Evolutionary conservation across 2,888 invertebrate species (phyloP).

Genomic region (Halocaridina rubra): DNA sequence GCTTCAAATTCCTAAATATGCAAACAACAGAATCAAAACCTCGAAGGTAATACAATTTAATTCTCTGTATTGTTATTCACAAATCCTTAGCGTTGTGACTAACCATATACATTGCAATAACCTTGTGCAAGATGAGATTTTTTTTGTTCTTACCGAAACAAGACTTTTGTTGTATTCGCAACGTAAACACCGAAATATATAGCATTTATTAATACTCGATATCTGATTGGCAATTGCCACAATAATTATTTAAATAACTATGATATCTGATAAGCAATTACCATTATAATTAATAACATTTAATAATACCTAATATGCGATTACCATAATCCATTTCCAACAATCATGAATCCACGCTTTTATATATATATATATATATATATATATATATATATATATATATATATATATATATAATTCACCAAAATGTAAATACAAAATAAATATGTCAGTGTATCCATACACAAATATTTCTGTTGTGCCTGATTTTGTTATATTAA

Average conservation of each 20-base stretch:
- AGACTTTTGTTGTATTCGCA: background rate
- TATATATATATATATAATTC: background rate
- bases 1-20: background rate
- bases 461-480: background rate
- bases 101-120: no score
- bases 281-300: no score
- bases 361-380: background rate
- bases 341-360: no score
- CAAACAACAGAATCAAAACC: slow-evolving; percentile 34
- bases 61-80: no score
- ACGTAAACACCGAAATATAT: background rate
- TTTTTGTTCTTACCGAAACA: background rate
- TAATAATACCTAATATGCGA: no score
- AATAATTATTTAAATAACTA: no score
- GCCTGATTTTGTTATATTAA: background rate
- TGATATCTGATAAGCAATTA: no score
- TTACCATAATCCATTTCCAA: no score
- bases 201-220: background rate
- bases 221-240: background rate
- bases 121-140: background rate
- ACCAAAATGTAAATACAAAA: background rate
- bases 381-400: background rate
- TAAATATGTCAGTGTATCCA: background rate
- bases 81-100: no score
- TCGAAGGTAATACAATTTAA: slow-evolving; percentile 18